Base-by-base conservation (phyloP, 2,797 vertebrate species). In the Adrianichthys oophorus region DNA sequence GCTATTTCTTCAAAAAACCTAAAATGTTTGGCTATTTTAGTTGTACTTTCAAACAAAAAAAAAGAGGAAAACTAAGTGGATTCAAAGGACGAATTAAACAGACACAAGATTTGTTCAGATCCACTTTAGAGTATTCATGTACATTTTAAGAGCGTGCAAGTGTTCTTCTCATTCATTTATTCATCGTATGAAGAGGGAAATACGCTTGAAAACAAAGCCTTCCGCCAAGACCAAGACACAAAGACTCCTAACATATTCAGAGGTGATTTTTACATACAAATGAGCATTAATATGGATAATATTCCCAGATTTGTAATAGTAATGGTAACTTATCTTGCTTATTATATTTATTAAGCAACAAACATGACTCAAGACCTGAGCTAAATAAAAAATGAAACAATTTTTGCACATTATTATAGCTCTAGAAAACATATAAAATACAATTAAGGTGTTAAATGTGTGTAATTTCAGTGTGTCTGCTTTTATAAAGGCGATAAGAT, bases 351-450 rank as follows among this genome's bases (percentile, higher is more conserved):
- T 13, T 54, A 59, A 69, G 56, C 54, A 45, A 44, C 42, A n/a
- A 7, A 44, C 42, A 44, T 7, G 42, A n/a, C 16, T 44, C 16
- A 17, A 44, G 42, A n/a, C 42, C 16, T 44, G 15, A 7, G n/a
- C 41, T 37, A 37, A 37, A 37, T 12, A 12, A 37, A 37, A 4
- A 12, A 37, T 37, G 2, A 2, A 37, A 37, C 2, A 10, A 37
- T 37, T 37, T 55, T 79, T 79, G 63, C 70, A 78, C 47, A 52
- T 19, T 43, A 55, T 70, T 67, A 73, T 57, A 76, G 63, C 80
- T 70, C 23, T 69, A 63, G 56, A 66, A 77, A 70, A 59, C 26
- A 76, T 56, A 54, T 40, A 43, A 64, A 76, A 74, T 71, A 68
- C 63, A 57, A 62, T 68, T 52, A 37, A 24, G 8, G 47, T 12